Percentiles rank a stretch among this genome's conserved stretches.
These are phyloP conservation scores for Heteromurus nitidus DNA, from an alignment of 2,888 invertebrate genomes.

Conservation along the genomic window DNA sequence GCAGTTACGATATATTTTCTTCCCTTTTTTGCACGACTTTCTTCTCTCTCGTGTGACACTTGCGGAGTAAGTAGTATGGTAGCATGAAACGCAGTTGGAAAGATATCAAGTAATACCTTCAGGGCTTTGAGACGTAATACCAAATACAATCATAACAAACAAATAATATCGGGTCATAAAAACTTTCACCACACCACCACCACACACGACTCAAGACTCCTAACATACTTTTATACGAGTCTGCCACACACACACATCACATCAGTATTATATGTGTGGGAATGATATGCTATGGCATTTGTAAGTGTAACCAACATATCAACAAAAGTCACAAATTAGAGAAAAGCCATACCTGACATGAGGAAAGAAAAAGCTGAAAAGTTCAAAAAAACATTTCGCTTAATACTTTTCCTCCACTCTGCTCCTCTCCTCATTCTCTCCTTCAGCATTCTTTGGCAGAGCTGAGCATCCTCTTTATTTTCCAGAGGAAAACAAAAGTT, in stretches of 20 bases:
- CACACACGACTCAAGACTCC: not conserved
- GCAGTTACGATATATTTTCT: no score
- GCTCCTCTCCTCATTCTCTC: no score
- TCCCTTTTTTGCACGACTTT: no score
- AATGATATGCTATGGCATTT: no score
- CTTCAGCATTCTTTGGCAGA: not conserved
- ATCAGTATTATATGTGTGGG: no score
- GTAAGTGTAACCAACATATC: no score
- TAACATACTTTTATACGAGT: not conserved
- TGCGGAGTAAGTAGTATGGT: not conserved
- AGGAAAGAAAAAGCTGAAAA: conserved; percentile 22
- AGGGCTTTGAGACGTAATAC: not conserved
- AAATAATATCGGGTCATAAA: conserved; percentile 25
- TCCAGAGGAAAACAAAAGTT: conserved; percentile 1
- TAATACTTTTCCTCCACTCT: conserved; percentile 1
- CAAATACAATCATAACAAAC: conserved; percentile 15
- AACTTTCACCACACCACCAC: conserved; percentile 6
- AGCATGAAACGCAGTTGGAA: conserved; percentile 6
- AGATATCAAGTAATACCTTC: conserved; percentile 24
- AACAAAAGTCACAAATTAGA: conserved; percentile 20
- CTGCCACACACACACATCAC: not conserved
- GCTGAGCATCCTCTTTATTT: not conserved
- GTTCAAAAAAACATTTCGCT: conserved; percentile 8
- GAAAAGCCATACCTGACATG: conserved; percentile 23
- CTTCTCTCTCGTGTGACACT: no score